Evolutionary conservation across 2,888 invertebrate genomes (phyloP), one percentile per base, ranked within the genome.

Genomic region (Callyntrura guangdongensis): DNA sequence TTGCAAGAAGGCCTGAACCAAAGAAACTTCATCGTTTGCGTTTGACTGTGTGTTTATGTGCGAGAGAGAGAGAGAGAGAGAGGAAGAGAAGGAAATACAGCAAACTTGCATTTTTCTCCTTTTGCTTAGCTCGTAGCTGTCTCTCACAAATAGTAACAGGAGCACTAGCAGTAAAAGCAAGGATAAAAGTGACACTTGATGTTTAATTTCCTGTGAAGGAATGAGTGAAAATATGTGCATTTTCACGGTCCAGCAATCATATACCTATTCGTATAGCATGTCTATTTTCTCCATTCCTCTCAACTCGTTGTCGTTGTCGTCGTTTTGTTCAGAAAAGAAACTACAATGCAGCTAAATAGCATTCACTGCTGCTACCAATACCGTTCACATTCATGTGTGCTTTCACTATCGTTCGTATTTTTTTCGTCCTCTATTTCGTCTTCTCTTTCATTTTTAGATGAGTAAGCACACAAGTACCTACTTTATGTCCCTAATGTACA

Each of bases 201-300:
- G 83, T 88, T 88, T 88, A 88, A 88, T 88, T 88, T 88, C 88
- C 88, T 88, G 88, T 88, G 74, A 88, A 88, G 49, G 69, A 81
- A 87, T 81, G 64, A 77, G 77, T 61, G 81, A 81, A 87, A 81
- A 81, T 87, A 87, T 87, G 81, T 77, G 27, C 79, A 81, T 67
- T 56, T 67, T 79, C 49, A 87, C 81, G 87, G 81, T 67, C 81
- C 64, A 87, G 69, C 87, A 81, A 56, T 81, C 69, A 81, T 53
- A 81, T 53, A 79, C 77, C 59, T 77, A 74, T n/a, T 27, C 64
- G 12, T 64, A 12, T 27, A 67, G 25, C 74, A 74, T 47, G 12
- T 11, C n/a, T 72, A n/a, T 8, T 9, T 36, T 72, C 47, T 36
- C 53, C 74, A 17, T 77, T 25, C 45, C 27, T 25, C 12, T 17